Evolutionary conservation across 1,140 invertebrate species (phyloP).

Genomic region (Diorhabda elongata): DNA sequence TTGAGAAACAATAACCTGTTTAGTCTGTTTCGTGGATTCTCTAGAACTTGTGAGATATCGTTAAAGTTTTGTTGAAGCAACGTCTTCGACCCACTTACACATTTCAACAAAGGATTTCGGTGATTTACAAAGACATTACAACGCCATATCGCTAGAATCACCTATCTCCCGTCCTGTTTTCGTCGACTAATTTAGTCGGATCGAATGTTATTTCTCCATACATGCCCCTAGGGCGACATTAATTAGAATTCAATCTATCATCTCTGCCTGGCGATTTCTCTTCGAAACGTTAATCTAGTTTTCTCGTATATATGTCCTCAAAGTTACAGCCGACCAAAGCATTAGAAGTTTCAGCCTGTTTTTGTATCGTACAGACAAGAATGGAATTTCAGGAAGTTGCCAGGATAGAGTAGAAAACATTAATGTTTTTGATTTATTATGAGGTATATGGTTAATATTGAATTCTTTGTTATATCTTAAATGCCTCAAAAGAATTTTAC

Average conservation of each 20-base stretch:
- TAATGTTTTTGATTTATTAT: background rate
- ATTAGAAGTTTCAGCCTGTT: constrained; percentile 5
- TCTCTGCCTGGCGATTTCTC: constrained; percentile 2
- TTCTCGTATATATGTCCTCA: constrained; percentile 11
- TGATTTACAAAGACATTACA: background rate
- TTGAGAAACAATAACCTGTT: too few species aligned
- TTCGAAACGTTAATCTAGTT: constrained; percentile 9
- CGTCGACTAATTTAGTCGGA: background rate
- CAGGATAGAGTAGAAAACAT: background rate
- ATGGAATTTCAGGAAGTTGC: background rate
- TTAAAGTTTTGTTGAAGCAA: too few species aligned
- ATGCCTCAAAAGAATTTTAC: too few species aligned
- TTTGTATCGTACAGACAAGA: constrained; percentile 2
- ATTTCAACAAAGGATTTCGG: too few species aligned
- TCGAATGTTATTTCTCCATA: background rate
- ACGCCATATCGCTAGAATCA: background rate
- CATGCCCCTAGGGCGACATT: constrained; percentile 5
- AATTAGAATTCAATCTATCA: constrained; percentile 13
- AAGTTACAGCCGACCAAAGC: constrained; percentile 6
- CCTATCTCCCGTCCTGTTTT: background rate
- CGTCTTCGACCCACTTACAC: too few species aligned
- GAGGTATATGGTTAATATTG: background rate
- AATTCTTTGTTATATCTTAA: too few species aligned
- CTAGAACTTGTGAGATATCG: too few species aligned
- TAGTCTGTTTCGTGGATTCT: too few species aligned